Percentiles rank a stretch among this genome's conserved stretches.
phyloP scores from a whole-genome alignment of 2,113 vertebrate species.

The Mus pahari region DNA sequence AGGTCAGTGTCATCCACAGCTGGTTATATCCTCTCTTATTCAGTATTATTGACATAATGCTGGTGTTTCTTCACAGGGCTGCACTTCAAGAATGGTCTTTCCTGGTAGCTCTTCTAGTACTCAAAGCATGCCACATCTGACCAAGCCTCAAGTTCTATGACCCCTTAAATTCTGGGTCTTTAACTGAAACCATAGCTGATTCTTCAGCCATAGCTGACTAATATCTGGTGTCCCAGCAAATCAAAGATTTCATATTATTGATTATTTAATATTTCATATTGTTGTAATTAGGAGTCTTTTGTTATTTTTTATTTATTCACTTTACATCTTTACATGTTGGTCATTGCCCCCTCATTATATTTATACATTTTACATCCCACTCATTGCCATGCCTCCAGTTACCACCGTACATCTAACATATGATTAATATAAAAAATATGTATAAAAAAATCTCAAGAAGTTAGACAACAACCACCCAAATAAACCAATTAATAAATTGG shows the following conservation, averaged over 20 bases:
- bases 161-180: not conserved
- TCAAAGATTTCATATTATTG: not conserved
- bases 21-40: not conserved
- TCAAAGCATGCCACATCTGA: not conserved
- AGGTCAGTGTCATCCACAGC: not conserved
- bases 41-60: not conserved
- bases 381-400: too few species aligned
- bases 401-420: too few species aligned
- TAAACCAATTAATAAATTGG: too few species aligned
- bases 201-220: not conserved
- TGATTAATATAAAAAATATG: too few species aligned
- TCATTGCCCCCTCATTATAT: too few species aligned
- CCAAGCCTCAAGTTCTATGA: not conserved
- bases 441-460: too few species aligned
- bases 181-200: not conserved
- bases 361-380: too few species aligned
- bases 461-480: too few species aligned
- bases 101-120: not conserved
- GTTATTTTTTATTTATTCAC: too few species aligned
- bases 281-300: too few species aligned
- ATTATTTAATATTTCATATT: not conserved
- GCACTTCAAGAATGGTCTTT: not conserved
- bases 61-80: not conserved
- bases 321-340: too few species aligned
- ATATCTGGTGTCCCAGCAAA: not conserved